A percentile compares a stretch with the other conserved stretches of the same genome.
phyloP scores from a whole-genome alignment of 1,140 invertebrate genomes.

The Psix sp. region DNA sequence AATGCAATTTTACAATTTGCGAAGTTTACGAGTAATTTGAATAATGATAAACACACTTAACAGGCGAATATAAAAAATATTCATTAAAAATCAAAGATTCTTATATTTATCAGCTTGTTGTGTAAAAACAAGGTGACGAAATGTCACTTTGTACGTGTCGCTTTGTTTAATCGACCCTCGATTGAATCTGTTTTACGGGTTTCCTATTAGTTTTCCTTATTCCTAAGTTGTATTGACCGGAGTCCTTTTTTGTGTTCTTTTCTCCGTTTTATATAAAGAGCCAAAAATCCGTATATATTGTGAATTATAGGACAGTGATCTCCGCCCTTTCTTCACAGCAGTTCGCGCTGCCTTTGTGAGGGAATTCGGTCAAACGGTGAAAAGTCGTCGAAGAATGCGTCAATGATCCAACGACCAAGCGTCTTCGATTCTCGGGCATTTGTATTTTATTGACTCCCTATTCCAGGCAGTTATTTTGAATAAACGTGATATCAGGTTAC shows the following conservation, averaged over 20 bases:
- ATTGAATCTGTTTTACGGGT: constrained; percentile 46
- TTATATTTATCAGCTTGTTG: too few species aligned
- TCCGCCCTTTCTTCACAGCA: constrained; percentile 47
- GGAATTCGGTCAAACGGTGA: constrained; percentile 49
- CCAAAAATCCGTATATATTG: constrained; percentile 44
- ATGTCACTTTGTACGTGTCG: constrained; percentile 51
- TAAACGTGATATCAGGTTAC: constrained; percentile 34
- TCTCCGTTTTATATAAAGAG: constrained; percentile 33
- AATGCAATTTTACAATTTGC: too few species aligned
- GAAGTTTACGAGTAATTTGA: too few species aligned
- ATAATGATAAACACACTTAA: too few species aligned
- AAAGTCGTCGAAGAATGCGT: constrained; percentile 50
- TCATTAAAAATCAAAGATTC: too few species aligned
- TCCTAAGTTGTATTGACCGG: constrained; percentile 32
- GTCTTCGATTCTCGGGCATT: constrained; percentile 25
- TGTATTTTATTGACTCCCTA: constrained; percentile 41
- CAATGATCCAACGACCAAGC: constrained; percentile 44
- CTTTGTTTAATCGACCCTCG: constrained; percentile 39
- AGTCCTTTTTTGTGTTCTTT: constrained; percentile 17
- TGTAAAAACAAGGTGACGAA: constrained; percentile 45
- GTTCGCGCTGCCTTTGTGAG: constrained; percentile 22
- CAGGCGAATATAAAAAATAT: too few species aligned
- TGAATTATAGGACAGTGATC: constrained; percentile 37
- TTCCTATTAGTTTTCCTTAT: constrained; percentile 44
- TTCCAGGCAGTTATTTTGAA: constrained; percentile 38